Base-by-base conservation (phyloP, 2,888 invertebrate genomes). In the Criorhina ranunculi region DNA sequence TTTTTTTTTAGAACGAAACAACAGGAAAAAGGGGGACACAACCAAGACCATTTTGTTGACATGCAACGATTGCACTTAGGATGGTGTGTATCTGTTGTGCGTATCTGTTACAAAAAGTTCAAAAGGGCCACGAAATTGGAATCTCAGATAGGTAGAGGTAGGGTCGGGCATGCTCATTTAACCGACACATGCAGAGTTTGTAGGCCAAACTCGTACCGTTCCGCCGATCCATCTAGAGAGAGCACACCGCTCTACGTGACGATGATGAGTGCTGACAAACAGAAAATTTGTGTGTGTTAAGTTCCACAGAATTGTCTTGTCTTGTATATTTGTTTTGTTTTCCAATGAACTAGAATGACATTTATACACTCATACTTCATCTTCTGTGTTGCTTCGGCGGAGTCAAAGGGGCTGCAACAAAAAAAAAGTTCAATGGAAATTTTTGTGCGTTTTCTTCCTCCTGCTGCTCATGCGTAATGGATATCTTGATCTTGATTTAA, bases 241-340 rank as follows among this genome's bases (percentile, higher is more conserved):
- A n/a, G n/a, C n/a, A n/a, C 24, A n/a, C 17, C 19, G 29, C 46
- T 29, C 72, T 77, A 85, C 85, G 85, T 85, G 85, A 85, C 69
- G 69, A 69, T 80, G 85, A 85, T 76, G 80, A 85, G 70, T 85
- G 53, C 80, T 85, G 85, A 85, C 85, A 85, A 85, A 79, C 83
- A 62, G 31, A 76, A 49, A 70, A 31, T 55, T 12, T 53, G 11
- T 83, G 64, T 70, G 64, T 70, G 44, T 72, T 24, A 76, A 80
- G 57, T 80, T 85, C 75, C 73, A 69, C n/a, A 51, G 75, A 85
- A 80, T 62, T 80, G 69, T 78, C 53, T 51, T 46, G 49, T 51
- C 49, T 81, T 77, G 77, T 51, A 51, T 40, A 51, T 66, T 55
- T 64, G 69, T 78, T 73, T 77, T 55, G 80, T 66, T 64, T 85